Evolutionary conservation across 2,797 vertebrate genomes (phyloP).

Genomic region (Heteromormyrus szaboi): DNA sequence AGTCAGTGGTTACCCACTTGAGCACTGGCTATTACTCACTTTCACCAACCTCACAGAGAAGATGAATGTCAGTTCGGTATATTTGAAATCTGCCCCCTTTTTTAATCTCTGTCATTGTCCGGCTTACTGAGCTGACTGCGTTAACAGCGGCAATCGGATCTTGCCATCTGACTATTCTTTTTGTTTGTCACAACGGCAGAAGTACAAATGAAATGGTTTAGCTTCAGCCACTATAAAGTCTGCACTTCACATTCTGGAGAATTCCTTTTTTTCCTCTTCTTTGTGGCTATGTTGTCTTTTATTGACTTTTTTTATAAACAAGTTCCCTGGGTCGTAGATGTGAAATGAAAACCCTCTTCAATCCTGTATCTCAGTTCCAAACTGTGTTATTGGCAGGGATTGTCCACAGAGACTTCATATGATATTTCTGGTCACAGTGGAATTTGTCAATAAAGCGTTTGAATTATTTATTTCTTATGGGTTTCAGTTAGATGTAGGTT

Average conservation of each 20-base stretch:
- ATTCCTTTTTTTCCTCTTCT: not conserved
- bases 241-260: not conserved
- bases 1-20: not conserved
- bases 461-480: not conserved
- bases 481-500: not conserved
- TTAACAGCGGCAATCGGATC: not conserved
- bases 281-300: not conserved
- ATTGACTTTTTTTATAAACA: not conserved
- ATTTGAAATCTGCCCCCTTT: not conserved
- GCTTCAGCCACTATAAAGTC: not conserved
- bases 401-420: not conserved
- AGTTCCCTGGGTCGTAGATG: slow-evolving; percentile 11
- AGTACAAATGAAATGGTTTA: not conserved
- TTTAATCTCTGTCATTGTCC: not conserved
- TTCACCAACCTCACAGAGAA: not conserved
- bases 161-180: not conserved
- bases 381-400: not conserved
- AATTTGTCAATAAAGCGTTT: not conserved
- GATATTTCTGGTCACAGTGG: not conserved
- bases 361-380: not conserved
- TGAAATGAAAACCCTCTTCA: not conserved
- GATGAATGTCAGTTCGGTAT: not conserved
- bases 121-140: not conserved
- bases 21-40: not conserved
- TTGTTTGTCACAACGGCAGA: not conserved